Evolutionary conservation across 2,888 invertebrate genomes (phyloP), one percentile per base, ranked within the genome.

Genomic region (Boloria euphrosyne): DNA sequence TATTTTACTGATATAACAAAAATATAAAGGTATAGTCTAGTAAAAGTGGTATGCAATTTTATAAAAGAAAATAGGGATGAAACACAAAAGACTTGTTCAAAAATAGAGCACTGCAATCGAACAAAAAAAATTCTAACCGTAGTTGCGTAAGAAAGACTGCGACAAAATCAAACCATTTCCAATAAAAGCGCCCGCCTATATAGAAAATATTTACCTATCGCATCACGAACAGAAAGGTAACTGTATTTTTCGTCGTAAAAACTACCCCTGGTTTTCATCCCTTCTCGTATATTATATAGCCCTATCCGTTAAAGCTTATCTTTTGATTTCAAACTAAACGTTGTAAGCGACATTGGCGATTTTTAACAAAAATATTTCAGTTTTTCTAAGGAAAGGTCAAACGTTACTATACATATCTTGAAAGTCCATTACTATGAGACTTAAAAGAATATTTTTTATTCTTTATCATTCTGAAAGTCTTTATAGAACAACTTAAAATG

Each of bases 181-280:
- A 74, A 76, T 72, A 77, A 76, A 76, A 75, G 71, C 68, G 68
- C 73, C 71, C 67, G 69, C 71, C 73, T 75, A 75, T 67, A 70
- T 71, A 72, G 70, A 74, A 76, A 76, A 80, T 80, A 83, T 83
- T 80, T 81, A 82, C 82, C 78, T 80, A 82, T 82, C 79, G 78
- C 79, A 79, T 83, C 79, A 76, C 75, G 75, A 75, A 78, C 73
- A 76, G 79, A 79, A 79, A 78, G 79, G 77, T 78, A 79, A 80
- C 80, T 79, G 81, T 82, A 81, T 84, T 82, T 72, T 82, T 81
- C 81, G 79, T 84, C 86, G 86, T 85, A 86, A 85, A 84, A 85
- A 80, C 84, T 82, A 82, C 84, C 84, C 86, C 78, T 78, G 78
- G 80, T 78, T 80, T 80, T 78, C 80, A 81, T 81, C 82, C 85